A percentile compares a stretch with the other conserved stretches of the same genome.
These are phyloP conservation scores for Rafetus swinhoei DNA, from an alignment of 2,113 vertebrate species.

Conservation along the genomic window DNA sequence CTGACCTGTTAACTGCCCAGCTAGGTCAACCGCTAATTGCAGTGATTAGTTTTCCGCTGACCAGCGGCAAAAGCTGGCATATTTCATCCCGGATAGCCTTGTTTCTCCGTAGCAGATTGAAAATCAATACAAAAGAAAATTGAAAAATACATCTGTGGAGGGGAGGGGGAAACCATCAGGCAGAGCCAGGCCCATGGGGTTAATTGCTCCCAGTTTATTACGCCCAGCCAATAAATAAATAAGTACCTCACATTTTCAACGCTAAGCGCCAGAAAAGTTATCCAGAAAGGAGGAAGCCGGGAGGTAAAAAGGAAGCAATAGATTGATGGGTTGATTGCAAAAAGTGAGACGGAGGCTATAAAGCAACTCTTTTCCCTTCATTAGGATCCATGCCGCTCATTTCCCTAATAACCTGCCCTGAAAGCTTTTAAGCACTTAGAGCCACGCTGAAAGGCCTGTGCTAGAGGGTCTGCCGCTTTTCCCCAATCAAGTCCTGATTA, in stretches of 20 bases:
- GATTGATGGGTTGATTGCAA: fast-evolving
- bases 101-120: not conserved
- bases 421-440: conserved; percentile 7
- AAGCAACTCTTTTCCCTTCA: fast-evolving
- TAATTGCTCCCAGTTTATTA: fast-evolving
- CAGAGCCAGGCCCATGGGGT: not conserved
- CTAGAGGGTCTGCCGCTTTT: not conserved
- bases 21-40: not conserved
- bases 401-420: not conserved
- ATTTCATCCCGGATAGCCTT: not conserved
- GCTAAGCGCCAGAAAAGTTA: fast-evolving
- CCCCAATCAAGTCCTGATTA: not conserved
- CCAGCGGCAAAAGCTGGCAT: not conserved
- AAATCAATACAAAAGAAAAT: not conserved
- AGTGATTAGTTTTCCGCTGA: not conserved
- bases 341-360: fast-evolving
- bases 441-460: not conserved
- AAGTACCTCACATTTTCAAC: fast-evolving
- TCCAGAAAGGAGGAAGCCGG: not conserved
- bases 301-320: not conserved
- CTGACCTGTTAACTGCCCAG: not conserved
- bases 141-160: not conserved
- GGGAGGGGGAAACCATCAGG: not conserved
- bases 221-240: fast-evolving
- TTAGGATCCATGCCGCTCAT: fast-evolving